Evolutionary conservation across 2,888 invertebrate genomes (phyloP).

Genomic region (Nasonia oneida): DNA sequence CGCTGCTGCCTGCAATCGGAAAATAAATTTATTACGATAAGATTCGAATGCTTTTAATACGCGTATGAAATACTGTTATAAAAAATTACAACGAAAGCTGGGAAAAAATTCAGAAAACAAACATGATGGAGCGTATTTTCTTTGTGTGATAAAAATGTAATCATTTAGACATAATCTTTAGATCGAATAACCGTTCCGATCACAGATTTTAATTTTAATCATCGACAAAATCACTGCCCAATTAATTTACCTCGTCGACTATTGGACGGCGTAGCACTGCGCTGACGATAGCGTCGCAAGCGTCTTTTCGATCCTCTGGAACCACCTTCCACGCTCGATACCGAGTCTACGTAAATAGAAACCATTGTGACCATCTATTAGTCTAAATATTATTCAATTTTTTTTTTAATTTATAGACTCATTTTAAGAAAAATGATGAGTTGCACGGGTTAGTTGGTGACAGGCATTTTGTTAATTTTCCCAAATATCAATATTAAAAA

Average conservation of each 20-base stretch:
- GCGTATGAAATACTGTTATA: too few relatives aligned
- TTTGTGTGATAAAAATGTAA: too few relatives aligned
- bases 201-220: slow-evolving; percentile 2
- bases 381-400: slow-evolving; percentile 8
- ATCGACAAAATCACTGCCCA: slow-evolving; percentile 21
- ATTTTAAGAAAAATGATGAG: slow-evolving; percentile 15
- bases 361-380: slow-evolving; percentile 78
- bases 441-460: slow-evolving; percentile 67
- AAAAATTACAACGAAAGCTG: too few relatives aligned
- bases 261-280: slow-evolving; percentile 77
- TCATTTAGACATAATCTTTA: too few relatives aligned
- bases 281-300: slow-evolving; percentile 73
- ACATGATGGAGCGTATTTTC: too few relatives aligned
- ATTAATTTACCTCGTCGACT: slow-evolving; percentile 73
- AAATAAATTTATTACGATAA: background rate
- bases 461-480: slow-evolving; percentile 65
- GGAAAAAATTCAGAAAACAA: too few relatives aligned
- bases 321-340: slow-evolving; percentile 83
- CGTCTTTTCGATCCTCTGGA: slow-evolving; percentile 77
- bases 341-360: slow-evolving; percentile 80
- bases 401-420: slow-evolving; percentile 38
- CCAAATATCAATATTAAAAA: slow-evolving; percentile 53
- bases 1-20: slow-evolving; percentile 59
- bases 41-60: background rate
- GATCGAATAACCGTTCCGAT: background rate